These are phyloP conservation scores for Chrysodeixis includens DNA, from an alignment of 2,888 invertebrate genomes.

Conservation along the genomic window DNA sequence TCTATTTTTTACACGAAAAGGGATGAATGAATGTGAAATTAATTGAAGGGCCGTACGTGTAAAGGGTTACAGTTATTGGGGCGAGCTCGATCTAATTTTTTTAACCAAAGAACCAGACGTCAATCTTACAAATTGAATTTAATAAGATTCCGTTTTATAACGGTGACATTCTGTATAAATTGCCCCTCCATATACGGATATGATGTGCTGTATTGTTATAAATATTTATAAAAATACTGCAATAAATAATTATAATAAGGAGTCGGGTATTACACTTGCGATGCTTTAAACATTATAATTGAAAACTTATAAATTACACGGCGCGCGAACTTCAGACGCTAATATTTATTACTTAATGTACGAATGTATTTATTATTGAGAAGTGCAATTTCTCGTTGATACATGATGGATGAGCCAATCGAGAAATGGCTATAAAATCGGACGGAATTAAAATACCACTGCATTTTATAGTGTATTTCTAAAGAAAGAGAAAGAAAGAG, in stretches of 20 bases:
- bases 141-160: conserved; percentile 13
- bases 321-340: conserved; percentile 5
- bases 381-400: conserved; percentile 23
- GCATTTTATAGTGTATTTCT: conserved; percentile 53
- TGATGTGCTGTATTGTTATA: conserved; percentile 1
- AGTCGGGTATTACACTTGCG: not conserved
- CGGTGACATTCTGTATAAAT: conserved; percentile 13
- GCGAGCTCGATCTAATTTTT: conserved; percentile 58
- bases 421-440: conserved; percentile 53
- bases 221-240: conserved; percentile 1
- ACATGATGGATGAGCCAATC: conserved; percentile 27
- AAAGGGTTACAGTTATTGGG: conserved; percentile 74
- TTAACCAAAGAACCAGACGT: conserved; percentile 24
- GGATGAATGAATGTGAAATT: conserved; percentile 84
- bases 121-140: conserved; percentile 23
- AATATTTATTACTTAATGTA: conserved; percentile 22
- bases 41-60: conserved; percentile 79
- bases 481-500: conserved; percentile 57
- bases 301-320: conserved; percentile 23
- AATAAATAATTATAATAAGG: conserved; percentile 2
- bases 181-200: conserved; percentile 5
- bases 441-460: conserved; percentile 59
- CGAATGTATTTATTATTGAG: conserved; percentile 9
- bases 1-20: conserved; percentile 75
- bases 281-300: conserved; percentile 1